Conservation (phyloP, 2,113 vertebrate species). For the Prunella himalayana region DNA sequence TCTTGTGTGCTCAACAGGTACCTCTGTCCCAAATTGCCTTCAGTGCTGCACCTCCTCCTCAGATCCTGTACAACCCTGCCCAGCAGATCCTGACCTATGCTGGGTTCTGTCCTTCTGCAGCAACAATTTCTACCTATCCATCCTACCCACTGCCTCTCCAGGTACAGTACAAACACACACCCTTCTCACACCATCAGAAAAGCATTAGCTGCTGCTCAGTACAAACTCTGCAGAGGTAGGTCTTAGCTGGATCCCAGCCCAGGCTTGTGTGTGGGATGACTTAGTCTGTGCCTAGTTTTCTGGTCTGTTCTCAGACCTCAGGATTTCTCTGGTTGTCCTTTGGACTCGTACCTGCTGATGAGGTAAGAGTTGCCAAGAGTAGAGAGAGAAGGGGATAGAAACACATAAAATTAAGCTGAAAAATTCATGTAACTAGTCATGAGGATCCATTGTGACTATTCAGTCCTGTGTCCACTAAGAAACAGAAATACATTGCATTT, state of each 20-base stretch:
- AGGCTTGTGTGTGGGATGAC: neutral
- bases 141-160: constrained; percentile 85
- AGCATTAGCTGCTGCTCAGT: neutral
- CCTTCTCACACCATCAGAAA: neutral
- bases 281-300: neutral
- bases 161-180: constrained; percentile 66
- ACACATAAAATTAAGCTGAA: neutral
- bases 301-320: neutral
- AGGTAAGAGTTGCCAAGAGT: neutral
- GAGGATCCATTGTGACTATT: neutral
- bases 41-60: constrained; percentile 76
- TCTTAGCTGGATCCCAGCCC: neutral
- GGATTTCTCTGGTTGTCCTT: neutral
- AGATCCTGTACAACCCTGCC: constrained; percentile 87
- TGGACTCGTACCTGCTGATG: neutral
- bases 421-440: neutral
- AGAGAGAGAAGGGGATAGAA: neutral
- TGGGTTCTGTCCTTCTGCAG: constrained; percentile 77
- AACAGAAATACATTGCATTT: neutral
- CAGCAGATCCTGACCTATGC: constrained; percentile 86
- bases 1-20: constrained; percentile 67
- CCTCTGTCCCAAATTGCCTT: constrained; percentile 73
- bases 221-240: neutral
- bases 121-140: constrained; percentile 79
- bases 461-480: neutral